Base-by-base conservation (phyloP, 53 echinoderm and acorn worm genomes). In the Echinarachnius parma region DNA sequence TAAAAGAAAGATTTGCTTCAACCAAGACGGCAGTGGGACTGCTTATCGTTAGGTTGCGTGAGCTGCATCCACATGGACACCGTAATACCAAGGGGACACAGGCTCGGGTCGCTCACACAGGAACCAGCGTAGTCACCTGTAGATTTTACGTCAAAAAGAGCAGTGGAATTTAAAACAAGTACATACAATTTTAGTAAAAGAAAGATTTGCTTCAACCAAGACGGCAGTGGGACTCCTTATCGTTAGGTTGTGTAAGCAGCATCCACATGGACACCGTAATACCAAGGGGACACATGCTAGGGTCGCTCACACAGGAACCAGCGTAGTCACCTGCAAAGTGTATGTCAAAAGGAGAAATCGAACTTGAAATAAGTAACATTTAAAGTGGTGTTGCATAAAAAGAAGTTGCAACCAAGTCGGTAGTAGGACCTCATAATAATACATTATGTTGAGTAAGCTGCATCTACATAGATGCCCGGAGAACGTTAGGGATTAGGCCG, bases 61-160 rank as follows among this genome's bases (percentile, higher is more conserved):
- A 91, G 26, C 26, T 61, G 76, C 15, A 85, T 53, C 85, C 91
- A 87, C n/a, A 76, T 55, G 14, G 79, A 61, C 1, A 96, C 66
- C 0, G 98, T 85, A 31, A 89, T 74, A 3, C 98, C 98, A 21
- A 85, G 62, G 1, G 30, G 21, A 67, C 98, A 96, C 14, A 82
- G 78, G 20, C 76, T 76, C 13, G 98, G 98, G 52, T 96, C 85
- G 45, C 91, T 96, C 39, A 91, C 46, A 64, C 98, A 96, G 2
- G 58, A 69, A 0, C 72, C 88, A 1, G 66, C 34, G 29, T 80
- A 53, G 2, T 56, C 49, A 4, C 83, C 83, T 83, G 14, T n/a
- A n/a, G n/a, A n/a, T n/a, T n/a, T n/a, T n/a, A n/a, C n/a, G n/a
- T n/a, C n/a, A n/a, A n/a, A n/a, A n/a, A n/a, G n/a, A n/a, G n/a